A percentile compares a stretch with the other conserved stretches of the same genome.
phyloP scores from a whole-genome alignment of 1,140 invertebrate species.

The Melanaphis sacchari region DNA sequence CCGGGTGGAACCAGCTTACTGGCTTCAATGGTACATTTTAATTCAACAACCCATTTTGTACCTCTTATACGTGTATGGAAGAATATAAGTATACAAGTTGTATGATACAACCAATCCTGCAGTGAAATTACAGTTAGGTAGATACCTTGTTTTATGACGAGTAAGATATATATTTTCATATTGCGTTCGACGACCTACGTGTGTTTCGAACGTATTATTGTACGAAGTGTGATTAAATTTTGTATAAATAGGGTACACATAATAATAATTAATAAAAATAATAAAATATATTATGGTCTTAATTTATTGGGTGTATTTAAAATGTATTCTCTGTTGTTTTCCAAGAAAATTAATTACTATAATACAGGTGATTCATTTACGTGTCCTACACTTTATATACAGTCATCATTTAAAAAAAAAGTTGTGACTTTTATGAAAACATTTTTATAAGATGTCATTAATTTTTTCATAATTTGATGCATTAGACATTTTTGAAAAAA shows the following conservation, averaged over 20 bases:
- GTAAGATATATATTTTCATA: neutral
- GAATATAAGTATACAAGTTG: neutral
- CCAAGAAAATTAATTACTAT: neutral
- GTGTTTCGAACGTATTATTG: neutral
- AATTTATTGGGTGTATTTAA: neutral
- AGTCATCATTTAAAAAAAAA: neutral
- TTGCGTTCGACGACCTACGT: neutral
- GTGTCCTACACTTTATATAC: neutral
- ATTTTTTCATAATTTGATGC: neutral
- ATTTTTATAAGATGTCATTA: no score
- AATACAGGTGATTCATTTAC: neutral
- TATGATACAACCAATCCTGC: neutral
- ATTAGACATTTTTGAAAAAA: neutral
- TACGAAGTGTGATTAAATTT: neutral
- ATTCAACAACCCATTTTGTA: constrained; percentile 12
- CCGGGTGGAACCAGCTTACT: no score
- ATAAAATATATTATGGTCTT: neutral
- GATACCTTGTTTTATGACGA: neutral
- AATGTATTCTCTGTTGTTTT: neutral
- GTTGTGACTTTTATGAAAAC: neutral
- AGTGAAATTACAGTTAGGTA: constrained; percentile 19
- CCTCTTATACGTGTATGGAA: neutral
- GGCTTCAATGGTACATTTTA: neutral
- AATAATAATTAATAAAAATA: neutral
- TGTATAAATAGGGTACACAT: neutral